phyloP scores from a whole-genome alignment of 37 sponge, comb jelly and placozoan genomes.

The Halisarca cf. caerulea region DNA sequence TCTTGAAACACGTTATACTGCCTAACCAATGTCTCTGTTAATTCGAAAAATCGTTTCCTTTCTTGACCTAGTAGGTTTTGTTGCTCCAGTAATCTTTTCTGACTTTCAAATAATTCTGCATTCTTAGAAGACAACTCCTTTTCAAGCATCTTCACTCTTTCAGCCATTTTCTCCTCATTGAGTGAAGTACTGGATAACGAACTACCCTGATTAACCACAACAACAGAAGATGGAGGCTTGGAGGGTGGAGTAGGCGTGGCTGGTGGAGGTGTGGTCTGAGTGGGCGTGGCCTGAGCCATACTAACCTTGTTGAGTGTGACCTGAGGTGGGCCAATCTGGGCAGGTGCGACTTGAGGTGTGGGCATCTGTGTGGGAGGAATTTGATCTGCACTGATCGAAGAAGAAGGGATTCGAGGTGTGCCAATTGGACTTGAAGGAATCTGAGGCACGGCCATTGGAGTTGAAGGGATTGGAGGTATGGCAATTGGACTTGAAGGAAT shows the following conservation, averaged over 20 bases:
- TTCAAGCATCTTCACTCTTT: conserved; percentile 5
- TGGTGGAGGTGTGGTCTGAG: background rate
- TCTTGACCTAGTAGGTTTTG: conserved; percentile 56
- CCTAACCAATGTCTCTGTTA: background rate
- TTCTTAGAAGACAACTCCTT: conserved; percentile 50
- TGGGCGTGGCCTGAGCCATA: too few relatives aligned
- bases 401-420: background rate
- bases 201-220: background rate
- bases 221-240: background rate
- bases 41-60: conserved; percentile 47
- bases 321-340: too few relatives aligned
- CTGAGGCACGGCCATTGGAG: too few relatives aligned
- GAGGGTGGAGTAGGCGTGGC: background rate
- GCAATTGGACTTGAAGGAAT: too few relatives aligned
- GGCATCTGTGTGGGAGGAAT: too few relatives aligned
- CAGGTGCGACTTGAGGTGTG: too few relatives aligned
- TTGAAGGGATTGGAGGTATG: too few relatives aligned
- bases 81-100: conserved; percentile 52
- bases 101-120: conserved; percentile 52
- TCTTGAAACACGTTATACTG: too few relatives aligned
- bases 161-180: background rate
- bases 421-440: background rate
- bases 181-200: background rate
- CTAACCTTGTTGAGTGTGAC: too few relatives aligned
- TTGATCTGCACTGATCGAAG: background rate